Conservation (phyloP, 1,140 invertebrate genomes). For the Rhopalosiphum padi region DNA sequence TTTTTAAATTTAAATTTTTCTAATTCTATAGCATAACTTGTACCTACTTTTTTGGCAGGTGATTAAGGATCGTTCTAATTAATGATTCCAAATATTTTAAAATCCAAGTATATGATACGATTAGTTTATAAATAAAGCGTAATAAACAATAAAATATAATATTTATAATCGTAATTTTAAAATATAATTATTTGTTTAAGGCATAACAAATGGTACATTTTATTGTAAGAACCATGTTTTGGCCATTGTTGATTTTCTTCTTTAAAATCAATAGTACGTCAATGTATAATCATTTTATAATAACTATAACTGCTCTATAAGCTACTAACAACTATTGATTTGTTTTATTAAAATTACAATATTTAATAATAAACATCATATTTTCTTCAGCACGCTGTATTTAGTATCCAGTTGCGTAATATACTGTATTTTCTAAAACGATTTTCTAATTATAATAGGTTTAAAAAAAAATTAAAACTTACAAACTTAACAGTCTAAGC, state of each 20-base stretch:
- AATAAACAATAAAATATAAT: neutral
- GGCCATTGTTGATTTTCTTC: neutral
- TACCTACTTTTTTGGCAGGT: neutral
- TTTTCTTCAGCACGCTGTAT: neutral
- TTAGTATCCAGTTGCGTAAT: neutral
- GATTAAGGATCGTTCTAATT: neutral
- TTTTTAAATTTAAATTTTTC: neutral
- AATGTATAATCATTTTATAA: neutral
- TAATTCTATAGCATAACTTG: neutral
- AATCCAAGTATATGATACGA: no score
- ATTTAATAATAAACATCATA: neutral
- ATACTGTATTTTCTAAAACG: neutral
- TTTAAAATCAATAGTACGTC: neutral
- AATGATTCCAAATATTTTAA: no score
- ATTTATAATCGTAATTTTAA: neutral
- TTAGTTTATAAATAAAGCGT: neutral
- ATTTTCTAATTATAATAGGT: neutral
- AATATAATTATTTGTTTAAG: no score
- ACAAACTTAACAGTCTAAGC: neutral
- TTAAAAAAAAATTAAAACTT: neutral
- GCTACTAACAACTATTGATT: neutral
- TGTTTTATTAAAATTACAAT: neutral
- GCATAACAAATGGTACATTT: neutral
- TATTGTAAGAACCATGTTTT: neutral
- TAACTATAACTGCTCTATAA: neutral